Conservation (phyloP, 2,113 vertebrate genomes). For the Elgaria multicarinata region DNA sequence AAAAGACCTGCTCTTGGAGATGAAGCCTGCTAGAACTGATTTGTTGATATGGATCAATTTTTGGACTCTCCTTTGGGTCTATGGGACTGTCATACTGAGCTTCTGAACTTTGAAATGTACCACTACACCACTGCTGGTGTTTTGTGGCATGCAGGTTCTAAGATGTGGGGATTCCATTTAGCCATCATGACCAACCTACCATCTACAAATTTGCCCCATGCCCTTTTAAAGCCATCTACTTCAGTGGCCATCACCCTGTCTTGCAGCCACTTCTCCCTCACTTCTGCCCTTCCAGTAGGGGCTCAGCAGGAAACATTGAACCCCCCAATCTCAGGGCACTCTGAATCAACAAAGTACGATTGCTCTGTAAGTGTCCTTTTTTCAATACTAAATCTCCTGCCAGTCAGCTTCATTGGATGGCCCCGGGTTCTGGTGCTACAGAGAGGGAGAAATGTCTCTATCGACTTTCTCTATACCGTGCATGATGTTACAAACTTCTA, state of each 20-base stretch:
- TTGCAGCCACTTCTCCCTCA: background rate
- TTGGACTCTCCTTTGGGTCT: too few relatives aligned
- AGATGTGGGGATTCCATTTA: background rate
- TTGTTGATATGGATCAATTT: too few relatives aligned
- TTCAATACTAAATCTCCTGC: background rate
- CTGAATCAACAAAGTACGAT: too few relatives aligned
- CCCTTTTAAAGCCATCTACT: background rate
- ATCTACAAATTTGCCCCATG: background rate
- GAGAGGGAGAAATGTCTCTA: background rate
- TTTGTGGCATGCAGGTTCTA: background rate
- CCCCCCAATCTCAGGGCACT: too few relatives aligned
- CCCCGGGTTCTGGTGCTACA: too few relatives aligned
- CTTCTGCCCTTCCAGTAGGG: too few relatives aligned
- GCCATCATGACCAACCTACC: background rate
- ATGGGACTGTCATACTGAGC: too few relatives aligned
- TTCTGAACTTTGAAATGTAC: too few relatives aligned
- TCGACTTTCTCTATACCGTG: background rate
- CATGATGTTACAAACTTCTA: background rate
- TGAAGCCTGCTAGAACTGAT: too few relatives aligned
- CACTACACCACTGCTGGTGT: background rate
- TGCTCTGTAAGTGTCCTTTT: background rate
- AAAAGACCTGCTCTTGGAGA: too few relatives aligned
- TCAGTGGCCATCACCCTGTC: background rate
- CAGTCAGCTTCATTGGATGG: background rate
- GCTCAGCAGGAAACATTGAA: too few relatives aligned